Conservation (phyloP, 2,113 vertebrate species). For the Salvator merianae region DNA sequence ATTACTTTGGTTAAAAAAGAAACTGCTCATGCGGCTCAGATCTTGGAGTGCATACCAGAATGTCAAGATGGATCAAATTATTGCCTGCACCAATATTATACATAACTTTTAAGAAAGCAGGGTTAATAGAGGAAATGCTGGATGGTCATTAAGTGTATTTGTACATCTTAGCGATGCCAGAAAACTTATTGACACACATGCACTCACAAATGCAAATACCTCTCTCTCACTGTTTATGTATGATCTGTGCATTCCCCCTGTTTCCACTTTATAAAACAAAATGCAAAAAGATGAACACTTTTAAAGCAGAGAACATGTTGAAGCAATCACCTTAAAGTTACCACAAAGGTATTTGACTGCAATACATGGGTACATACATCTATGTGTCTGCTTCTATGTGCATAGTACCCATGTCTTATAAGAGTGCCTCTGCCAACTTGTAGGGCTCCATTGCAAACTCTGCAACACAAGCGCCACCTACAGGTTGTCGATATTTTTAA, state of each 20-base stretch:
- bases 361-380: too few species aligned
- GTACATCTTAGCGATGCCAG: background rate
- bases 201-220: background rate
- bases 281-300: background rate
- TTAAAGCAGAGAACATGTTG: background rate
- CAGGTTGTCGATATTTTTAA: background rate
- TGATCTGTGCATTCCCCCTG: background rate
- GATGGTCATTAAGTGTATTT: background rate
- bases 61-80: constrained; percentile 34
- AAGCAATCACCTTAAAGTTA: background rate
- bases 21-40: constrained; percentile 1
- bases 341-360: background rate
- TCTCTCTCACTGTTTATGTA: background rate
- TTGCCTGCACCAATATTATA: constrained; percentile 3
- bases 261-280: background rate
- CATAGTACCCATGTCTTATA: too few species aligned
- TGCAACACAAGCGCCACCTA: constrained; percentile 20
- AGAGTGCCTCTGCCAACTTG: accelerated
- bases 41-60: constrained; percentile 4
- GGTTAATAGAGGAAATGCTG: background rate
- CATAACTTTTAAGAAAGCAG: background rate
- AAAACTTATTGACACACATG: too few species aligned
- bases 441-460: background rate
- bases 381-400: background rate
- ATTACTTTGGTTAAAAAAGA: constrained; percentile 21